These are phyloP conservation scores for Myotis daubentonii DNA, from an alignment of 2,797 vertebrate genomes.

Conservation along the genomic window DNA sequence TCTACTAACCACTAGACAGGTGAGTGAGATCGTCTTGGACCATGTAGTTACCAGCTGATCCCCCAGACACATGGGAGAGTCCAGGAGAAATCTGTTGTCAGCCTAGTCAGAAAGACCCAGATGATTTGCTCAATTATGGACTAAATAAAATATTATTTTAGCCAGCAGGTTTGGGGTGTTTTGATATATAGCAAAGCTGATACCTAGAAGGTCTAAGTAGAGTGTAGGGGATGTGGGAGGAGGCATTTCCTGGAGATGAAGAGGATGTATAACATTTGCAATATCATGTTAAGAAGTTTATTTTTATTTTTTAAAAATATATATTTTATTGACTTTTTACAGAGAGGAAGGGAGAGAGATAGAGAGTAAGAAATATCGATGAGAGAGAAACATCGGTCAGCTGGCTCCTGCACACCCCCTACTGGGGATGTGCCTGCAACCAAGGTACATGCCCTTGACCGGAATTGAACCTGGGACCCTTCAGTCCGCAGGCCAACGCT, in stretches of 20 bases:
- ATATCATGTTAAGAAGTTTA: background rate
- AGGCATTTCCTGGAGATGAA: background rate
- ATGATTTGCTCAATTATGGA: background rate
- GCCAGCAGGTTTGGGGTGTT: background rate
- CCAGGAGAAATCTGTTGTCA: background rate
- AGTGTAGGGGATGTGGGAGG: background rate
- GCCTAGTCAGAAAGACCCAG: background rate
- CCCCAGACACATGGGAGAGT: background rate
- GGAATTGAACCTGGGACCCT: too few species aligned
- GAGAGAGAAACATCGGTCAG: too few species aligned
- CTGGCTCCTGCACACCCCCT: too few species aligned
- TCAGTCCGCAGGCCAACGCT: too few species aligned
- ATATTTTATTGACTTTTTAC: too few species aligned
- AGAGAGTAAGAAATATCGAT: too few species aligned
- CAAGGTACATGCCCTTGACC: too few species aligned
- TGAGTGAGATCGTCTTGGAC: background rate
- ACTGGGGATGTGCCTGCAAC: too few species aligned
- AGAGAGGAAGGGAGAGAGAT: too few species aligned
- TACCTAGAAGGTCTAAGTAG: background rate
- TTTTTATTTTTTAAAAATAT: too few species aligned
- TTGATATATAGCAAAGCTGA: background rate
- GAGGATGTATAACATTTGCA: background rate
- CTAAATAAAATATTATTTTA: constrained; percentile 30
- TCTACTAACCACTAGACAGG: background rate
- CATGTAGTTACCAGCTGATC: background rate